phyloP scores from a whole-genome alignment of 2,797 vertebrate species.

The Amblyopsis hoosieri region DNA sequence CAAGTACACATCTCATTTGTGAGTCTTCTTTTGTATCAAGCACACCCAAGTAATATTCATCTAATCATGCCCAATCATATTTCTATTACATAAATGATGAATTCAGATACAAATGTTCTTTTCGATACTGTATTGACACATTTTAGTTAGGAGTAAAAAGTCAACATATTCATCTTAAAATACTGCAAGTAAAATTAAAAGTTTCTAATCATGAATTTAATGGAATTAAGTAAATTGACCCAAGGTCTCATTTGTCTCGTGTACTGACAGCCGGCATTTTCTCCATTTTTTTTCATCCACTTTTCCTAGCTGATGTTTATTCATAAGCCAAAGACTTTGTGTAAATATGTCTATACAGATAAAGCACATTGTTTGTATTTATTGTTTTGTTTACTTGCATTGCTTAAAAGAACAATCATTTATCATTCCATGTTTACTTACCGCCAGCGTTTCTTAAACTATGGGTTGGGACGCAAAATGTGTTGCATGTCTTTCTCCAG shows the following conservation, averaged over 20 bases:
- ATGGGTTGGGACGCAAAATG: slow-evolving; percentile 24
- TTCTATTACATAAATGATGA: slow-evolving; percentile 27
- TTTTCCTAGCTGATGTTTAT: slow-evolving; percentile 86
- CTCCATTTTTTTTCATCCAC: slow-evolving; percentile 74
- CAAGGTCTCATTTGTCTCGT: slow-evolving; percentile 82
- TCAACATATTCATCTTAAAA: neutral
- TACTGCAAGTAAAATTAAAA: slow-evolving; percentile 15
- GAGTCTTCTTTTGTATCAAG: slow-evolving; percentile 73
- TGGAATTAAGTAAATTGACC: slow-evolving; percentile 59
- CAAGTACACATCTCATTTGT: slow-evolving; percentile 44
- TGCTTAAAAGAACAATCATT: slow-evolving; percentile 92
- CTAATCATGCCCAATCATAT: slow-evolving; percentile 36
- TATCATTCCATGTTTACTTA: slow-evolving; percentile 85
- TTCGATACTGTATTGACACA: slow-evolving; percentile 1
- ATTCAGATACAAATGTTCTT: neutral
- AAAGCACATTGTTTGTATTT: slow-evolving; percentile 99
- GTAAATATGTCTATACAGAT: slow-evolving; percentile 99
- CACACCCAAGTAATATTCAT: slow-evolving; percentile 81
- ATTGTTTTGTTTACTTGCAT: slow-evolving; percentile 94
- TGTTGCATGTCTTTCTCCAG: neutral
- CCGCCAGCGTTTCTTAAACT: slow-evolving; percentile 63
- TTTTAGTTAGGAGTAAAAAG: neutral
- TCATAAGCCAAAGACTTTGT: slow-evolving; percentile 99
- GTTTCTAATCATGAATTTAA: slow-evolving; percentile 47
- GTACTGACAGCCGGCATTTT: slow-evolving; percentile 90